phyloP scores from a whole-genome alignment of 2,888 invertebrate genomes.

The Euzophera pinguis region DNA sequence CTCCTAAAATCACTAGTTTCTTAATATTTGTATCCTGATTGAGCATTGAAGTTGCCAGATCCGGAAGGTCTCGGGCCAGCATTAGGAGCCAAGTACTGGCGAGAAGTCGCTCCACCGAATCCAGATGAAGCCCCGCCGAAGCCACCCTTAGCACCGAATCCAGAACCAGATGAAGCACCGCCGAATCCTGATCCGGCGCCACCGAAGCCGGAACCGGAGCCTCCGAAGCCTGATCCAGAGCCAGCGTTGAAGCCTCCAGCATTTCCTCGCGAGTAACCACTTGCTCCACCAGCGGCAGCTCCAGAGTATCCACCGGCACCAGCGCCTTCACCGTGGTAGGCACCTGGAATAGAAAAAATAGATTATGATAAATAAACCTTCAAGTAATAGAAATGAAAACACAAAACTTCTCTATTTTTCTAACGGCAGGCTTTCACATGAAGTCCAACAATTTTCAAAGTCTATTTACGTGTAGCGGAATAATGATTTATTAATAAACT shows the following conservation, averaged over 20 bases:
- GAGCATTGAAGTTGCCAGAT: conserved; percentile 68
- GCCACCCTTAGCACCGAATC: conserved; percentile 26
- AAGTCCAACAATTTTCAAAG: no score
- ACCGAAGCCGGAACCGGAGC: conserved; percentile 20
- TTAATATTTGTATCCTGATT: conserved; percentile 69
- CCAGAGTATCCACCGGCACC: conserved; percentile 28
- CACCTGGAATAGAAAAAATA: conserved; percentile 46
- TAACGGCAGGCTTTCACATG: no score
- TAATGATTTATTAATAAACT: no score
- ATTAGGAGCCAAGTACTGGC: conserved; percentile 68
- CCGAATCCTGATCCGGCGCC: conserved; percentile 23
- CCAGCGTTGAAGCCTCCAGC: conserved; percentile 20
- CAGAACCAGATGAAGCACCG: conserved; percentile 24
- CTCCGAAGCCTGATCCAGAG: conserved; percentile 18
- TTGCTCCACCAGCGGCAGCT: conserved; percentile 28
- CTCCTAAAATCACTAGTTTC: conserved; percentile 29
- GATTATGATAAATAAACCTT: neutral
- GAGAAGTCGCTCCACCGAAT: conserved; percentile 50
- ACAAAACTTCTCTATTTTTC: no score
- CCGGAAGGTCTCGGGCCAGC: conserved; percentile 59
- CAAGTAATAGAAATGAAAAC: no score
- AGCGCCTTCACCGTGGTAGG: conserved; percentile 66
- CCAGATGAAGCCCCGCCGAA: conserved; percentile 22
- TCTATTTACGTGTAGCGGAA: no score
- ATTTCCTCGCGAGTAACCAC: conserved; percentile 25